Conservation (phyloP, 2,888 invertebrate species). For the Pterostichus madidus region DNA sequence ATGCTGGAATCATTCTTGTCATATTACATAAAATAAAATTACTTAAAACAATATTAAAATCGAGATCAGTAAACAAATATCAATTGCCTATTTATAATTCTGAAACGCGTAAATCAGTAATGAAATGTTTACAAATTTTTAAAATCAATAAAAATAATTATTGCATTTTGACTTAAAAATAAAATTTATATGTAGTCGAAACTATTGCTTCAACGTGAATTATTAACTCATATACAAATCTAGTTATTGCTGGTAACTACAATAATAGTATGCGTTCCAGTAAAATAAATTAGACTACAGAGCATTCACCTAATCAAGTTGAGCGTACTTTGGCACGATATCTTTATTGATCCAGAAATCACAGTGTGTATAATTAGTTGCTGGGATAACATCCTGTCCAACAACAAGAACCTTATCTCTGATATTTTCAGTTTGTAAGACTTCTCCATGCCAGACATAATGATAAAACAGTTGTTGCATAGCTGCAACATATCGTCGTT, state of each 20-base stretch:
- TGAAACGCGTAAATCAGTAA: slow-evolving; percentile 9
- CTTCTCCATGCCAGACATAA: slow-evolving; percentile 88
- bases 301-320: slow-evolving; percentile 82
- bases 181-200: background rate
- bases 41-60: slow-evolving; percentile 39
- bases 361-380: slow-evolving; percentile 85
- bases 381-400: slow-evolving; percentile 85
- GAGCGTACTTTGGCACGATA: slow-evolving; percentile 87
- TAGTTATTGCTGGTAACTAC: slow-evolving; percentile 31
- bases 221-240: background rate
- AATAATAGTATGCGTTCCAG: slow-evolving; percentile 26
- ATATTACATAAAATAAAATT: background rate
- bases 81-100: slow-evolving; percentile 40
- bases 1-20: background rate
- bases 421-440: slow-evolving; percentile 80
- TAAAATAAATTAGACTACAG: slow-evolving; percentile 40
- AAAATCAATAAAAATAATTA: no score
- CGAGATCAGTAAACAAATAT: slow-evolving; percentile 29
- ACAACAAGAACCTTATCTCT: slow-evolving; percentile 82
- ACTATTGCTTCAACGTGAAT: slow-evolving; percentile 36
- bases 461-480: slow-evolving; percentile 91
- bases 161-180: background rate
- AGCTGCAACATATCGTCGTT: slow-evolving; percentile 86
- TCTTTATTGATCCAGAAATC: slow-evolving; percentile 88
- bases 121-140: slow-evolving; percentile 13